Conservation (phyloP, 2,888 invertebrate species). For the Parnassius smintheus region DNA sequence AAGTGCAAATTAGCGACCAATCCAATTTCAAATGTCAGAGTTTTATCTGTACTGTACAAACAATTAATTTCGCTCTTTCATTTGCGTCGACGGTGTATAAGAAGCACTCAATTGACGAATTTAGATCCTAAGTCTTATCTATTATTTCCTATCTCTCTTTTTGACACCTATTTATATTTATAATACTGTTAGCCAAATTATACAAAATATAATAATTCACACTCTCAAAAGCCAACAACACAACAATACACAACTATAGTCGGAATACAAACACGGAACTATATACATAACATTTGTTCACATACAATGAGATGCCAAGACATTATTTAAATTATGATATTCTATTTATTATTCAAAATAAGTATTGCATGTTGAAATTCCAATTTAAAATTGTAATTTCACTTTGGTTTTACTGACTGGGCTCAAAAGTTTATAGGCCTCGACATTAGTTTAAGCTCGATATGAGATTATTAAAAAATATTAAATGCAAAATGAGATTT, state of each 20-base stretch:
- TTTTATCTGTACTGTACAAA: conserved; percentile 9
- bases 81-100: conserved; percentile 4
- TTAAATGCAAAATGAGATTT: conserved; percentile 28
- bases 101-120: conserved; percentile 25
- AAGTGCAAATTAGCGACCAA: conserved; percentile 11
- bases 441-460: conserved; percentile 3
- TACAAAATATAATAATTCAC: conserved; percentile 20
- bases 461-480: conserved; percentile 21
- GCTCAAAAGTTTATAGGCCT: conserved; percentile 30
- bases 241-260: conserved; percentile 19
- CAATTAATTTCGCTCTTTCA: conserved; percentile 4
- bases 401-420: conserved; percentile 55
- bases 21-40: background rate
- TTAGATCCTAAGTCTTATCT: background rate
- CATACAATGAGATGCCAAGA: conserved; percentile 25
- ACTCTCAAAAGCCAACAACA: conserved; percentile 14
- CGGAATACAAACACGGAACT: conserved; percentile 17
- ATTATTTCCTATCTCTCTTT: conserved; percentile 28
- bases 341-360: conserved; percentile 20
- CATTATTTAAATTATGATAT: conserved; percentile 9
- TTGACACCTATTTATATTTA: conserved; percentile 46
- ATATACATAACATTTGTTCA: conserved; percentile 20
- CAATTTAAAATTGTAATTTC: conserved; percentile 39
- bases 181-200: conserved; percentile 57
- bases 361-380: conserved; percentile 25